Base-by-base conservation (phyloP, 92 coral and sea anemone species). In the Paramuricea clavata region DNA sequence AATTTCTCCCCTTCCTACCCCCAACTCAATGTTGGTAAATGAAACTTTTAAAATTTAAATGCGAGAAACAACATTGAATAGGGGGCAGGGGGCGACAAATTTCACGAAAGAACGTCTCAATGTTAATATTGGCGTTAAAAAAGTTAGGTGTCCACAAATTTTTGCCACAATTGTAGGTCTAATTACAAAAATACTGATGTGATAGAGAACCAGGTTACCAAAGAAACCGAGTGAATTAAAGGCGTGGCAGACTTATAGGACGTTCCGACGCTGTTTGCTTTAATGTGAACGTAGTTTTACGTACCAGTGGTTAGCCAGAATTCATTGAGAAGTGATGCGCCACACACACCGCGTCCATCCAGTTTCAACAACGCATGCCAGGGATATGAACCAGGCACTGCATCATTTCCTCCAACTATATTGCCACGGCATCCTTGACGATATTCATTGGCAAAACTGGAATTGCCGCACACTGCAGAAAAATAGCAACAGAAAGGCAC, bases 221-320 rank as follows among this genome's bases (percentile, higher is more conserved):
- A 39, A 2, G 16, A 47, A 47, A 47, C 16, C 52, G 52, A 12
- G 1, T 1, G 6, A 47, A 47, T 47, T 47, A 6, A 15, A 47
- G n/a, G n/a, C n/a, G n/a, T n/a, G n/a, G n/a, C n/a, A n/a, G 42
- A 47, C 9, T 47, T 47, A 2, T 6, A 1, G 52, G 1, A 9
- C 52, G 52, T 47, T 47, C 17, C 16, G 52, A 36, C 1, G 1
- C 13, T 1, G 13, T 15, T 17, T 1, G 54, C 15, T 47, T 17
- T 10, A 1, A 8, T 10, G 54, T 47, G 54, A 47, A 47, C 26
- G 5, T 21, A 19, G 62, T 47, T 10, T 21, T 54, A 54, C 62
- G 6, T 49, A 95, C 98, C 98, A 76, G 98, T 95, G 9, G 94
- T 87, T 5, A 95, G 94, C 97, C 97, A 95, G 27, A 78, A 93